phyloP scores from a whole-genome alignment of 2,888 invertebrate species.

The Amiota minor region DNA sequence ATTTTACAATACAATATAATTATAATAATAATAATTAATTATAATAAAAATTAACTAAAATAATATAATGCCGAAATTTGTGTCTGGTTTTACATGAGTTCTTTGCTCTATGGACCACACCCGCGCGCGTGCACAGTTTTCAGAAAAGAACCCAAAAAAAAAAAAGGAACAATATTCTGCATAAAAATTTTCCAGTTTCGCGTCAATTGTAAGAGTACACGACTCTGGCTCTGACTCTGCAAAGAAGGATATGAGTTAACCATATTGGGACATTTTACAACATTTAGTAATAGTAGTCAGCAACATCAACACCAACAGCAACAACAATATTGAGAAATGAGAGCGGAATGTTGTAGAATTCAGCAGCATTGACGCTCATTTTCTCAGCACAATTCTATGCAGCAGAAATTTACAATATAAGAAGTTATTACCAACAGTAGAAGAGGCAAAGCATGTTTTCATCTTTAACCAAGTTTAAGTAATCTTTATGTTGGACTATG shows the following conservation, averaged over 20 bases:
- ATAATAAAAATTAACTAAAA: no score
- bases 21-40: no score
- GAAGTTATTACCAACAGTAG: no score
- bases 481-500: no score
- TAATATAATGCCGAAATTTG: background rate
- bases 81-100: background rate
- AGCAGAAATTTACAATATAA: no score
- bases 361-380: slow-evolving; percentile 1
- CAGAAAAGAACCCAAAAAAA: slow-evolving; percentile 52
- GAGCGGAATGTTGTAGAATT: background rate
- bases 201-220: background rate
- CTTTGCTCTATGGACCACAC: slow-evolving; percentile 68
- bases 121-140: slow-evolving; percentile 72
- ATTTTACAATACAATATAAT: background rate
- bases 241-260: slow-evolving; percentile 19
- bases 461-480: no score
- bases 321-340: background rate
- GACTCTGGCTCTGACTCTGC: slow-evolving; percentile 21
- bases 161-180: slow-evolving; percentile 37
- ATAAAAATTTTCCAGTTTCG: slow-evolving; percentile 54
- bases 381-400: no score
- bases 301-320: background rate
- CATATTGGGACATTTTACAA: background rate
- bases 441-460: no score
- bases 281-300: slow-evolving; percentile 31